Evolutionary conservation across 92 coral and sea anemone genomes (phyloP).

Genomic region (Epizoanthus stellaris): DNA sequence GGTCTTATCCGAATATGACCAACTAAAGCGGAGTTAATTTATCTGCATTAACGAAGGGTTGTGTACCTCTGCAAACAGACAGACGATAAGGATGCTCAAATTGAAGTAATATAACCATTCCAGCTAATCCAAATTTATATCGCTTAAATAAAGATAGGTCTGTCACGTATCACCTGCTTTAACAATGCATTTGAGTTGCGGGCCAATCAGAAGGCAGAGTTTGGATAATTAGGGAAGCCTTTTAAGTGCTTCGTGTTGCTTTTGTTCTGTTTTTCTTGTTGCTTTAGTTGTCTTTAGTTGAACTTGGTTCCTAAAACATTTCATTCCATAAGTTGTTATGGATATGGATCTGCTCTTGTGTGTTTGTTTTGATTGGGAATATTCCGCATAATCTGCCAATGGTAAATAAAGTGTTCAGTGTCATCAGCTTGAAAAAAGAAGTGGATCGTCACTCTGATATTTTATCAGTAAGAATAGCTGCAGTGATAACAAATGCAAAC

Average conservation of each 20-base stretch:
- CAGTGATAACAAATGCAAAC: constrained; percentile 46
- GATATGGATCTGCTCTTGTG: constrained; percentile 33
- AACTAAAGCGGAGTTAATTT: constrained; percentile 57
- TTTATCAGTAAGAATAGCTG: constrained; percentile 44
- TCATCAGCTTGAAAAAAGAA: constrained; percentile 36
- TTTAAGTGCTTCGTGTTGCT: constrained; percentile 59
- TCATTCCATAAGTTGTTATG: constrained; percentile 31
- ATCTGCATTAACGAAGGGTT: constrained; percentile 61
- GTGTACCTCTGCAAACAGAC: constrained; percentile 71
- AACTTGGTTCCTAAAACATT: not conserved
- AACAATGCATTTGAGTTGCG: constrained; percentile 57
- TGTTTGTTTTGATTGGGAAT: constrained; percentile 40
- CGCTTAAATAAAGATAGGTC: constrained; percentile 56
- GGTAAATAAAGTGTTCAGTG: constrained; percentile 33
- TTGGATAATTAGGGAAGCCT: constrained; percentile 66
- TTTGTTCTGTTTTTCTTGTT: constrained; percentile 34
- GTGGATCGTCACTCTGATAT: constrained; percentile 34
- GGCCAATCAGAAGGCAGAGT: constrained; percentile 61
- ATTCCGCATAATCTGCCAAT: constrained; percentile 43
- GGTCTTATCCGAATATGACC: constrained; percentile 15
- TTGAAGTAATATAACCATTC: constrained; percentile 65
- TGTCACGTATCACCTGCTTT: constrained; percentile 92
- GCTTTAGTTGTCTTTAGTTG: constrained; percentile 14
- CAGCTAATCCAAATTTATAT: constrained; percentile 64
- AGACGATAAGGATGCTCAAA: constrained; percentile 59